Percentiles rank a stretch among this genome's conserved stretches.
Conservation (phyloP, 2,797 vertebrate genomes). For the Allobates femoralis region DNA sequence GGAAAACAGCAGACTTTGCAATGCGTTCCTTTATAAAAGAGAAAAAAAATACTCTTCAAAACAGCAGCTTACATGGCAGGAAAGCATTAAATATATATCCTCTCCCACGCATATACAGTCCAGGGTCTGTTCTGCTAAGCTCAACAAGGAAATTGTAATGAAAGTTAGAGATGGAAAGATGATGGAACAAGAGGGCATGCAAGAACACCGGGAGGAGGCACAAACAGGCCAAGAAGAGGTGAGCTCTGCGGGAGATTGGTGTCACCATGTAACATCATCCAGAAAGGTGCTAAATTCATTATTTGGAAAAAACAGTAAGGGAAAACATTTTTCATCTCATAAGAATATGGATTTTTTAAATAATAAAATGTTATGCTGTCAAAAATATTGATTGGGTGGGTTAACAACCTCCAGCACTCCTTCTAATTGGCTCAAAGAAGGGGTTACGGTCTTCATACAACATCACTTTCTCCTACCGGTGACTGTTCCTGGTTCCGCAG, state of each 20-base stretch:
- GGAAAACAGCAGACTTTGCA: conserved; percentile 54
- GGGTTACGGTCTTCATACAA: no score
- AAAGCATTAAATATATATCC: conserved; percentile 47
- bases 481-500: no score
- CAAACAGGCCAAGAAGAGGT: background rate
- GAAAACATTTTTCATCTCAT: background rate
- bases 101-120: conserved; percentile 49
- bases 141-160: conserved; percentile 47
- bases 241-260: background rate
- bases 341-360: background rate
- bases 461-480: no score
- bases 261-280: background rate
- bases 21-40: conserved; percentile 29
- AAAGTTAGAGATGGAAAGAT: conserved; percentile 23
- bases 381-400: background rate
- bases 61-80: conserved; percentile 50
- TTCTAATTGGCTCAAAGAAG: no score
- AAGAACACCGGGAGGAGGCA: conserved; percentile 6
- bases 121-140: conserved; percentile 29
- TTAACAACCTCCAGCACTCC: background rate
- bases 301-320: background rate
- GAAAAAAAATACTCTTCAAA: conserved; percentile 45
- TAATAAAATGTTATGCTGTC: background rate
- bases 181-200: conserved; percentile 5
- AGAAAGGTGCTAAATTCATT: background rate